Conservation (phyloP, 2,113 vertebrate genomes). For the Paraplagusia blochii region DNA sequence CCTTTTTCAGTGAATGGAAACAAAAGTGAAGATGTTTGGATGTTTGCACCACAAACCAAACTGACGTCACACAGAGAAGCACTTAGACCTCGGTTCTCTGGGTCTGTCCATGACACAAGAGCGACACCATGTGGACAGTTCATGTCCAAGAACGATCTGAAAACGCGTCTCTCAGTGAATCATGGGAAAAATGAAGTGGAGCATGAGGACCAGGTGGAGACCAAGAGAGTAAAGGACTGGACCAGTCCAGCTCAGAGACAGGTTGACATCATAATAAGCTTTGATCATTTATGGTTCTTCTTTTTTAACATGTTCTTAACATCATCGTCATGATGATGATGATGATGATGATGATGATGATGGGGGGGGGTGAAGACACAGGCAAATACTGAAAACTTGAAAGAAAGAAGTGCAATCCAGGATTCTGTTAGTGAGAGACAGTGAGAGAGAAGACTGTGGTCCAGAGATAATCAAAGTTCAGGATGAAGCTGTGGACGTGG, state of each 20-base stretch:
- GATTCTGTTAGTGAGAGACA: conserved; percentile 8
- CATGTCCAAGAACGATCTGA: too few species aligned
- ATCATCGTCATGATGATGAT: too few species aligned
- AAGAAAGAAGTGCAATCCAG: conserved; percentile 71
- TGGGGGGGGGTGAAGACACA: conserved; percentile 26
- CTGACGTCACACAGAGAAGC: too few species aligned
- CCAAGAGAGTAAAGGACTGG: too few species aligned
- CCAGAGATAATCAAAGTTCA: conserved; percentile 32
- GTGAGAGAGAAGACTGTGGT: conserved; percentile 15
- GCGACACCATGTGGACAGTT: too few species aligned
- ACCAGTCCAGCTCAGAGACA: too few species aligned
- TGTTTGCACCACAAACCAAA: neutral
- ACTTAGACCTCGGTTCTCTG: too few species aligned
- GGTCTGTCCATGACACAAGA: too few species aligned
- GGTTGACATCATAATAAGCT: conserved; percentile 43
- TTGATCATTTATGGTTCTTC: conserved; percentile 19
- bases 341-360: too few species aligned
- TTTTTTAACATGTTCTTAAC: conserved; percentile 16
- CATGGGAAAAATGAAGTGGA: too few species aligned
- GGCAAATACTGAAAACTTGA: conserved; percentile 59
- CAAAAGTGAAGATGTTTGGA: conserved; percentile 26
- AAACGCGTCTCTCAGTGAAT: too few species aligned
- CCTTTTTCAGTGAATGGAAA: conserved; percentile 25
- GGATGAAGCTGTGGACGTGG: conserved; percentile 26
- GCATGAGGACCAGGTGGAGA: too few species aligned